Percentiles rank a stretch among this genome's conserved stretches.
Evolutionary conservation across 2,113 vertebrate genomes (phyloP).

Genomic region (Hucho hucho): DNA sequence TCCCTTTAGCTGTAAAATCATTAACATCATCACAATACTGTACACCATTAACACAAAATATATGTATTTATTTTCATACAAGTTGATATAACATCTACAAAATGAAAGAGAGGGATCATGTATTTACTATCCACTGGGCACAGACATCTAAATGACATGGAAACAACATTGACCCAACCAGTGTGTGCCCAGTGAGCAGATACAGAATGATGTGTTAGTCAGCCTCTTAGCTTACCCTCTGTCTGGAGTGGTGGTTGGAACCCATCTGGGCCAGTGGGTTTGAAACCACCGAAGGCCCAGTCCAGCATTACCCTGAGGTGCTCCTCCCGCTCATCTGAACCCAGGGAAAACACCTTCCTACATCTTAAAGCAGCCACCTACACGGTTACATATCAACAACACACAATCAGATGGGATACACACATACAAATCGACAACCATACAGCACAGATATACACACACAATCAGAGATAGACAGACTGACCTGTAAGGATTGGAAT

Average conservation of each 20-base stretch:
- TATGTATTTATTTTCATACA: too few relatives aligned
- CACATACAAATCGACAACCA: neutral
- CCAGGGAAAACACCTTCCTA: conserved; percentile 70
- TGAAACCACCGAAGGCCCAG: conserved; percentile 87
- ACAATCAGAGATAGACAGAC: neutral
- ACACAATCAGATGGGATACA: neutral
- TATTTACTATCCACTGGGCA: too few relatives aligned
- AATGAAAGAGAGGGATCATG: too few relatives aligned
- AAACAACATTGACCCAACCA: too few relatives aligned
- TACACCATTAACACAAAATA: too few relatives aligned
- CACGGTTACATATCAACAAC: neutral
- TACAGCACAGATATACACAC: neutral
- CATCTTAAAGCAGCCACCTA: conserved; percentile 83
- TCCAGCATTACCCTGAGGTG: conserved; percentile 83
- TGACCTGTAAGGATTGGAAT: conserved; percentile 84
- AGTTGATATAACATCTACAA: too few relatives aligned
- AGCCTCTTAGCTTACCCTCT: conserved; percentile 24
- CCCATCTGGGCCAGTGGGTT: conserved; percentile 75
- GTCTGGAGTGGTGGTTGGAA: conserved; percentile 60
- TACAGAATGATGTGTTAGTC: too few relatives aligned
- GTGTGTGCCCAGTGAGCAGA: too few relatives aligned
- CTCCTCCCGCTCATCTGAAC: conserved; percentile 60
- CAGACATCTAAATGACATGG: too few relatives aligned
- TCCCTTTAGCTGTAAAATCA: neutral
- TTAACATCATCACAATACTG: too few relatives aligned